Percentiles rank a stretch among this genome's conserved stretches.
These are phyloP conservation scores for Entomobrya proxima DNA, from an alignment of 2,888 invertebrate genomes.

Conservation along the genomic window DNA sequence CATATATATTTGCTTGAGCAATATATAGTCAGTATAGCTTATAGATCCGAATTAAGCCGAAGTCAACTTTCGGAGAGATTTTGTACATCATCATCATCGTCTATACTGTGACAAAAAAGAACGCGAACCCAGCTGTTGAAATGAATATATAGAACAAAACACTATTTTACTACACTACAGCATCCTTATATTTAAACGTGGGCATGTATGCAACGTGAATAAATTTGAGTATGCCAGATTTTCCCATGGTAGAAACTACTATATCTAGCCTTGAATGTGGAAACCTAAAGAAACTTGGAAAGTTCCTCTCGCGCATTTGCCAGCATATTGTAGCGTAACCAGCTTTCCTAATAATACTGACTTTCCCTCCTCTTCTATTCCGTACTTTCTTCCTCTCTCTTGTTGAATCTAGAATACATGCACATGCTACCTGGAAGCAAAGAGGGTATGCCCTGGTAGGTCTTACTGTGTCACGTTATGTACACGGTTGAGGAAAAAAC, in stretches of 20 bases:
- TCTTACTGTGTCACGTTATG: background rate
- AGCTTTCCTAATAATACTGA: conserved; percentile 2
- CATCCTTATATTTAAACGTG: background rate
- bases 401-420: conserved; percentile 47
- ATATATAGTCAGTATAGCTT: background rate
- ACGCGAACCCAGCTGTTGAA: conserved; percentile 50
- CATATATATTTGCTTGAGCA: too few species aligned
- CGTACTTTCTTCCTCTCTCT: conserved; percentile 13
- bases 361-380: conserved; percentile 18
- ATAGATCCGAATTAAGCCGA: conserved; percentile 41
- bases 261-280: conserved; percentile 50
- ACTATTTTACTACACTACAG: too few species aligned
- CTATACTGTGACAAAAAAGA: conserved; percentile 28
- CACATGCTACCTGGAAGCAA: background rate
- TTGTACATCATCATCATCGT: conserved; percentile 37
- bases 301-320: conserved; percentile 61
- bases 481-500: background rate
- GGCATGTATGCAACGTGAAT: background rate
- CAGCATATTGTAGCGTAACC: conserved; percentile 57
- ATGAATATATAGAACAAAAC: background rate
- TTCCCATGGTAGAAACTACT: too few species aligned
- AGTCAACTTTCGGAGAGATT: conserved; percentile 28
- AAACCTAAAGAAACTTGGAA: conserved; percentile 1
- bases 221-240: too few species aligned
- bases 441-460: background rate